phyloP scores from a whole-genome alignment of 2,888 invertebrate genomes.

The Cephus sareptanus region DNA sequence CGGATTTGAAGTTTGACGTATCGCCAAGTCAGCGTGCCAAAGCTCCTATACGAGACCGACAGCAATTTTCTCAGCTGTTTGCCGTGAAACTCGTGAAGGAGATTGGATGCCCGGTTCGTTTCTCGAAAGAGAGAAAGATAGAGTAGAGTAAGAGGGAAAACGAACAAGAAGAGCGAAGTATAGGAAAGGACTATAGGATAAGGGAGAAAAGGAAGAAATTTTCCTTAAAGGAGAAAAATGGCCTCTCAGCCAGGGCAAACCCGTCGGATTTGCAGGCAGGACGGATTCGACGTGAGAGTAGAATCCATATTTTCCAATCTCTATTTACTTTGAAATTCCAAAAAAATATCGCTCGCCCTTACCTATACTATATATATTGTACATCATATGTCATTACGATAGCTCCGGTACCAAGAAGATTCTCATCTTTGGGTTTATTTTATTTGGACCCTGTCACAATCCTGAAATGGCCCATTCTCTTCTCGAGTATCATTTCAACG shows the following conservation, averaged over 20 bases:
- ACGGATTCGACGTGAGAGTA: too few relatives aligned
- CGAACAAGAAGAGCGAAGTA: slow-evolving; percentile 18
- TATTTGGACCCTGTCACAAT: slow-evolving; percentile 6
- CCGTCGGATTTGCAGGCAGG: too few relatives aligned
- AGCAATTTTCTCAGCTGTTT: slow-evolving; percentile 47
- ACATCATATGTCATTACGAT: not conserved
- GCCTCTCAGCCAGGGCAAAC: not conserved
- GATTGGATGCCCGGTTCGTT: slow-evolving; percentile 44
- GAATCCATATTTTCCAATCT: too few relatives aligned
- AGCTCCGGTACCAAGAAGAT: not conserved
- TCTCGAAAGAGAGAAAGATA: not conserved
- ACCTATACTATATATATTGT: not conserved
- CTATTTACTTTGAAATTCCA: too few relatives aligned
- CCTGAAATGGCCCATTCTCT: slow-evolving; percentile 6
- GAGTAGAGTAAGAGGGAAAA: slow-evolving; percentile 5
- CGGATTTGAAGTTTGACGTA: not conserved
- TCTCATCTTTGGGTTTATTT: not conserved
- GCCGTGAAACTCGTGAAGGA: slow-evolving; percentile 46
- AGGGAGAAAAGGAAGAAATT: not conserved
- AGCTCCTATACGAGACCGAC: not conserved
- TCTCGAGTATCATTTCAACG: slow-evolving; percentile 3
- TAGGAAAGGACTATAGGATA: not conserved
- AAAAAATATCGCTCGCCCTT: too few relatives aligned
- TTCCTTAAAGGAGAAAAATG: not conserved
- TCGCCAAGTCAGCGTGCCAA: not conserved